Conservation (phyloP, 2,113 vertebrate genomes). For the Felis catus region F.catus_Fca126_mat1.0 CM031420.1:60319501-60320000, state of each 20-base stretch:
- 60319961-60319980: conserved; percentile 21
- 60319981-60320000: background rate
- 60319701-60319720: conserved; percentile 59
- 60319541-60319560: conserved; percentile 30
- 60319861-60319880: background rate
- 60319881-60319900: background rate
- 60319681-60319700: conserved; percentile 52
- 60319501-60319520: conserved; percentile 59
- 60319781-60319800: background rate
- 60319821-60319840: conserved; percentile 16
- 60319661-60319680: background rate
- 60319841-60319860: background rate
- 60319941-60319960: background rate
- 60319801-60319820: background rate
- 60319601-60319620: conserved; percentile 60
- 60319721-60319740: conserved; percentile 13
- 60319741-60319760: conserved; percentile 36
- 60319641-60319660: background rate
- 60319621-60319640: conserved; percentile 12
- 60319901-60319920: background rate
- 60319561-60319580: background rate
- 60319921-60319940: background rate
- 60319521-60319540: conserved; percentile 56
- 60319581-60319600: conserved; percentile 5
- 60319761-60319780: conserved; percentile 42